These are phyloP conservation scores for Cichlasoma orientale DNA, from an alignment of 2,797 vertebrate species.

Conservation along the genomic window DNA sequence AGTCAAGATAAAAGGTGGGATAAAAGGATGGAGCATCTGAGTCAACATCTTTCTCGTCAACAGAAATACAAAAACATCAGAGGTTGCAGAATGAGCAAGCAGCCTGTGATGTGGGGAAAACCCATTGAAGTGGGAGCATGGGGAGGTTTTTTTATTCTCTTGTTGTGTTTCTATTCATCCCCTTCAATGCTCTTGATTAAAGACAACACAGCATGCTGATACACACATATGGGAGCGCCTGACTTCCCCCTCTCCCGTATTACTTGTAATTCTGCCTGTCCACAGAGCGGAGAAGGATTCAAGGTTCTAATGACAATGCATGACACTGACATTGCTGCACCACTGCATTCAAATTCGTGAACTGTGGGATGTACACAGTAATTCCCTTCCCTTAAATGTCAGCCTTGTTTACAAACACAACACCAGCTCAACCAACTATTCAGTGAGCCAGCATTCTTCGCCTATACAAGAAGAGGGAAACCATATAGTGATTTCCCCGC, in stretches of 20 bases:
- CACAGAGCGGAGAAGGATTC: conserved; percentile 5
- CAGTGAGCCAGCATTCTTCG: conserved; percentile 41
- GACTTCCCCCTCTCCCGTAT: conserved; percentile 40
- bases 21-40: conserved; percentile 69
- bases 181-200: conserved; percentile 67
- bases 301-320: conserved; percentile 54
- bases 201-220: conserved; percentile 57
- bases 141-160: conserved; percentile 47
- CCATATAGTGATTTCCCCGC: conserved; percentile 12
- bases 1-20: conserved; percentile 69
- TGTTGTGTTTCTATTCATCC: conserved; percentile 62
- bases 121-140: conserved; percentile 60
- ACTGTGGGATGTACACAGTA: conserved; percentile 45
- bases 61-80: conserved; percentile 66
- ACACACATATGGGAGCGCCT: conserved; percentile 33
- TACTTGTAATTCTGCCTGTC: conserved; percentile 38
- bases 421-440: conserved; percentile 43
- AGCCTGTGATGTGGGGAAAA: conserved; percentile 62
- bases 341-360: conserved; percentile 59
- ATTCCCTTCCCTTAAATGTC: conserved; percentile 71
- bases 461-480: conserved; percentile 32
- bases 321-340: conserved; percentile 39
- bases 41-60: conserved; percentile 71
- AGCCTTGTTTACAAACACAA: conserved; percentile 72
- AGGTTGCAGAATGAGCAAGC: conserved; percentile 65